Percentiles rank a stretch among this genome's conserved stretches.
These are phyloP conservation scores for Paralichthys olivaceus DNA, from an alignment of 2,113 vertebrate species.

Conservation along the genomic window DNA sequence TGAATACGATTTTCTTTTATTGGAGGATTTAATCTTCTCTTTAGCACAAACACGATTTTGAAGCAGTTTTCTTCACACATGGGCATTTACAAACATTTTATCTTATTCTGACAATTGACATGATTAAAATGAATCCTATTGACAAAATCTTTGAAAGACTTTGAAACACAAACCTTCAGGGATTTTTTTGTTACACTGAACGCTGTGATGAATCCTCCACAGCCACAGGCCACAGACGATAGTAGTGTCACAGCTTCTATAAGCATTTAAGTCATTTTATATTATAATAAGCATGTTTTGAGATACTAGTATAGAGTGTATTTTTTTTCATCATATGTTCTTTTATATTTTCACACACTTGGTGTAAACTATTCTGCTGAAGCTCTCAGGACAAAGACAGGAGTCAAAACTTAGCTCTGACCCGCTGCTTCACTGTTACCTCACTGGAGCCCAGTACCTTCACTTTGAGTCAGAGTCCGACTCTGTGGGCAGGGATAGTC, in stretches of 20 bases:
- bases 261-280: slow-evolving; percentile 48
- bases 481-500: slow-evolving; percentile 58
- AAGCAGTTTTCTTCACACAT: background rate
- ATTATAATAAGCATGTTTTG: slow-evolving; percentile 49
- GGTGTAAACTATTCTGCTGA: slow-evolving; percentile 24
- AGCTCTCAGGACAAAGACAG: slow-evolving; percentile 11
- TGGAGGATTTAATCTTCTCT: background rate
- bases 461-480: slow-evolving; percentile 16
- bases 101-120: background rate
- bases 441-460: slow-evolving; percentile 61
- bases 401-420: slow-evolving; percentile 6
- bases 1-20: slow-evolving; percentile 3
- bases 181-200: slow-evolving; percentile 45
- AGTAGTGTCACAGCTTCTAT: slow-evolving; percentile 32
- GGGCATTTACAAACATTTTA: background rate
- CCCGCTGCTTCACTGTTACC: slow-evolving; percentile 25
- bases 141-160: background rate
- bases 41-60: background rate
- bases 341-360: slow-evolving; percentile 35
- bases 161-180: slow-evolving; percentile 12
- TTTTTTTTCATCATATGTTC: slow-evolving; percentile 49
- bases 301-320: slow-evolving; percentile 39
- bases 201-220: slow-evolving; percentile 10
- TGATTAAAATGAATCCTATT: background rate
- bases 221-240: background rate